These are phyloP conservation scores for Archilochus colubris DNA, from an alignment of 2,113 vertebrate species.

Conservation along the genomic window DNA sequence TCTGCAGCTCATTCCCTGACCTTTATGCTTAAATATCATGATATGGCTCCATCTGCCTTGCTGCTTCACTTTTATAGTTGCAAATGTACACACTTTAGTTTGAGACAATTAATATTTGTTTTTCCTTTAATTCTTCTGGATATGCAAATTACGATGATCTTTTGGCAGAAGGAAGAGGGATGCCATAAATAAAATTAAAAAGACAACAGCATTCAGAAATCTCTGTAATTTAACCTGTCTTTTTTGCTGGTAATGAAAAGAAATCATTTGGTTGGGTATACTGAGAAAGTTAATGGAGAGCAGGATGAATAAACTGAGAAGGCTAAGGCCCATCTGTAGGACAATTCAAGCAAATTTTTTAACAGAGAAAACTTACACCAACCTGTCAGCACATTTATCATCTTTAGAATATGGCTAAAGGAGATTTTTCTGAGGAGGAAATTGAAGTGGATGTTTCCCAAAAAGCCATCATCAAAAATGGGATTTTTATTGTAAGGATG, in stretches of 20 bases:
- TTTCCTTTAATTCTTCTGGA: conserved; percentile 38
- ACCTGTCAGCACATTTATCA: background rate
- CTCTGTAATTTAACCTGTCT: background rate
- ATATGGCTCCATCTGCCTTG: conserved; percentile 62
- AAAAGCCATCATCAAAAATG: background rate
- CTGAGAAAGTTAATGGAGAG: background rate
- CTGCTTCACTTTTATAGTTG: conserved; percentile 2
- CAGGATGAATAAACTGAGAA: background rate
- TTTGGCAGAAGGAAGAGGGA: background rate
- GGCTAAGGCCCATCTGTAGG: background rate
- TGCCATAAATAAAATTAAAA: conserved; percentile 22
- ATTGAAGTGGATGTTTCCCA: background rate
- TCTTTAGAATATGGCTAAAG: background rate
- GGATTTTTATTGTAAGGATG: background rate
- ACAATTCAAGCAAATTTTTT: background rate
- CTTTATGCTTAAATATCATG: conserved; percentile 46
- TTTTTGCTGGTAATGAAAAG: background rate
- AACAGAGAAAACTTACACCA: background rate
- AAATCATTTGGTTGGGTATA: background rate
- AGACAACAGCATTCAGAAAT: background rate
- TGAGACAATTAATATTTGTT: conserved; percentile 64
- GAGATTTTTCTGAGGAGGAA: background rate
- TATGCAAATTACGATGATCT: background rate
- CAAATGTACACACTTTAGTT: conserved; percentile 1
- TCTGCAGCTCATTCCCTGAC: conserved; percentile 35